Percentiles rank a stretch among this genome's conserved stretches.
Evolutionary conservation across 2,797 vertebrate species (phyloP).

Genomic region (Peromyscus attwateri): DNA sequence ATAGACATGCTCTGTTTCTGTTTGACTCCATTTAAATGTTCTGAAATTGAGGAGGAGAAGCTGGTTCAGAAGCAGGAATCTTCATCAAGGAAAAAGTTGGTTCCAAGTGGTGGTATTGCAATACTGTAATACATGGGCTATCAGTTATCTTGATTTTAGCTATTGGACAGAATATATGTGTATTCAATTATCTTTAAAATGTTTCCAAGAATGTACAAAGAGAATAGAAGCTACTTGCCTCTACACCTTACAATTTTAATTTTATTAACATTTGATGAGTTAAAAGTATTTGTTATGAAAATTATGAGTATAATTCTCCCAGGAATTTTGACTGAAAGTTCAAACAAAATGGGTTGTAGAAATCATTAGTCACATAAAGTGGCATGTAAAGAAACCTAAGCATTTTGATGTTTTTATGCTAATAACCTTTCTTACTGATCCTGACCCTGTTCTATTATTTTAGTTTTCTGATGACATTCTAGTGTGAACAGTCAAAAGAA

Average conservation of each 20-base stretch:
- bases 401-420: not conserved
- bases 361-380: not conserved
- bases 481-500: not conserved
- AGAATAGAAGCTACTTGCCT: not conserved
- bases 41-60: not conserved
- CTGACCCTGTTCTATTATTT: not conserved
- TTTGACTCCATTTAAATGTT: slow-evolving; percentile 5
- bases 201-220: slow-evolving; percentile 39
- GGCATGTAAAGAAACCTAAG: not conserved
- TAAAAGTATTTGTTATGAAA: not conserved
- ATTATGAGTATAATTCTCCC: not conserved
- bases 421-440: not conserved
- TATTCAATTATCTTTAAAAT: slow-evolving; percentile 55
- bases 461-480: not conserved
- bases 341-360: not conserved
- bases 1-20: not conserved
- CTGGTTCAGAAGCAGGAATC: not conserved
- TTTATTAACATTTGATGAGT: slow-evolving; percentile 46
- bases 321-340: slow-evolving; percentile 11
- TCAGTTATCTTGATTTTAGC: not conserved
- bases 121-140: not conserved
- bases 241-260: not conserved
- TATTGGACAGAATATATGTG: not conserved
- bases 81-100: not conserved
- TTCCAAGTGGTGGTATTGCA: not conserved